phyloP scores from a whole-genome alignment of 2,888 invertebrate species.

The Ophion ventricosus region DNA sequence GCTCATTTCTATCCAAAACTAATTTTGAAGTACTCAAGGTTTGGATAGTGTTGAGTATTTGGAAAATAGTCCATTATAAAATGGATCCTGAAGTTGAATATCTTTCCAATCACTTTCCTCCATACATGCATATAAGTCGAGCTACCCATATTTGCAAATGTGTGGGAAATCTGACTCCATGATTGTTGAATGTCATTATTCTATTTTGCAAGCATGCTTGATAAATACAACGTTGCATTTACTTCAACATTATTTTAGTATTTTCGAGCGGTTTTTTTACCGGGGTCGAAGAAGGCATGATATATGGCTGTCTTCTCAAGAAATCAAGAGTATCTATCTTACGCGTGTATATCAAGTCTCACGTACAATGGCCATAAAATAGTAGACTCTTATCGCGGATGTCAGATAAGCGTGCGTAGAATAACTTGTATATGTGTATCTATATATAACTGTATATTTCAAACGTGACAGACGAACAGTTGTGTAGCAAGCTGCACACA shows the following conservation, averaged over 20 bases:
- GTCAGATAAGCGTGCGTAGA: conserved; percentile 16
- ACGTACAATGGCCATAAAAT: conserved; percentile 23
- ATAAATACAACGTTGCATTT: background rate
- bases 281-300: background rate
- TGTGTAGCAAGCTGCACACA: conserved; percentile 37
- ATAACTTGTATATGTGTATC: background rate
- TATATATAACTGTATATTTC: background rate
- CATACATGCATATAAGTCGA: background rate
- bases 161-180: no score
- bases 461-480: conserved; percentile 8
- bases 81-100: background rate
- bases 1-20: no score
- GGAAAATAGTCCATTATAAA: no score
- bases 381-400: conserved; percentile 42
- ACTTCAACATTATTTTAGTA: conserved; percentile 1
- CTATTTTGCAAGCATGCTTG: background rate
- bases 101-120: background rate
- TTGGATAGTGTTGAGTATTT: no score
- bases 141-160: background rate
- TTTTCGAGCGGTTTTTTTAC: background rate
- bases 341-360: background rate
- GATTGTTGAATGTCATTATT: background rate
- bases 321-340: conserved; percentile 7
- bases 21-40: no score
- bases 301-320: conserved; percentile 9